phyloP scores from a whole-genome alignment of 2,797 vertebrate genomes.

The Sciurus vulgaris region DNA sequence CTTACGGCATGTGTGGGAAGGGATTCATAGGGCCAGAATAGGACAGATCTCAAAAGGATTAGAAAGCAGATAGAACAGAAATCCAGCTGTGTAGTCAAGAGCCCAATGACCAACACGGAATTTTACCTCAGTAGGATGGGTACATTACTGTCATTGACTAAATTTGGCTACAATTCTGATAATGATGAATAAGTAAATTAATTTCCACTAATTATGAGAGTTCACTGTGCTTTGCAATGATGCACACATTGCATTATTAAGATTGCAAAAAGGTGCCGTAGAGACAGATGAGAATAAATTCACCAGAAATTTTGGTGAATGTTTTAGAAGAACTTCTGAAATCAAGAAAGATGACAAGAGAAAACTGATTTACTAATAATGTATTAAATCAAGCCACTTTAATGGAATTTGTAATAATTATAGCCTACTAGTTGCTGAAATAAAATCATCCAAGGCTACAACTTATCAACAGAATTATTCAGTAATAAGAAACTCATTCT shows the following conservation, averaged over 20 bases:
- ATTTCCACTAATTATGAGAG: not conserved
- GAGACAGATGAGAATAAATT: not conserved
- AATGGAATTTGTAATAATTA: not conserved
- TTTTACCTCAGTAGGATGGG: no score
- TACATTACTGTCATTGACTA: not conserved
- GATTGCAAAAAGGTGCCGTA: not conserved
- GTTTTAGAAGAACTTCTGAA: not conserved
- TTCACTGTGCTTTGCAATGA: not conserved
- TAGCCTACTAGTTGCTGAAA: not conserved
- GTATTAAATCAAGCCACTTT: not conserved
- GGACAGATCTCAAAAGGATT: no score
- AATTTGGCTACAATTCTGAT: not conserved
- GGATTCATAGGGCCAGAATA: no score
- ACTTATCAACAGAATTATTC: not conserved
- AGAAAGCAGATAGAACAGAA: no score
- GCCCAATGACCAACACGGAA: no score
- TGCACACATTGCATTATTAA: not conserved
- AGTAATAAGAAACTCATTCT: not conserved
- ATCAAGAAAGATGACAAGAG: not conserved
- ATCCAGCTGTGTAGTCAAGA: no score
- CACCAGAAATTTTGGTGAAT: not conserved
- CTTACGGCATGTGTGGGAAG: no score
- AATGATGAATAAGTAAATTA: not conserved
- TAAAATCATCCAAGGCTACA: not conserved
- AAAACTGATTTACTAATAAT: not conserved